A percentile compares a stretch with the other conserved stretches of the same genome.
phyloP scores from a whole-genome alignment of 2,797 vertebrate species.

The Pseudomugil tenellus region DNA sequence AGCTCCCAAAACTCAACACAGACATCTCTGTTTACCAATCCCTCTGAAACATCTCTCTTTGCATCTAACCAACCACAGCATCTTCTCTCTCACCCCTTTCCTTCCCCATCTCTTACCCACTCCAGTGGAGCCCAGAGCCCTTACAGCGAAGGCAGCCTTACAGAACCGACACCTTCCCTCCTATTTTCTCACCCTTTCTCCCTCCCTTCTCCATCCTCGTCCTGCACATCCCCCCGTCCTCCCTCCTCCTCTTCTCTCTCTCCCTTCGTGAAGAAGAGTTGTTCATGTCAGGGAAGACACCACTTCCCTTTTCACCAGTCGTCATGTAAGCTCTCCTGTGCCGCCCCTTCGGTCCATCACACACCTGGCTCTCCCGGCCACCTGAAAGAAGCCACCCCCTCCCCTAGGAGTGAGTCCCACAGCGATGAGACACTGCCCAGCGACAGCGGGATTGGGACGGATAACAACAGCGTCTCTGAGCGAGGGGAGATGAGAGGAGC shows the following conservation, averaged over 20 bases:
- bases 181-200: slow-evolving; percentile 78
- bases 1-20: slow-evolving; percentile 55
- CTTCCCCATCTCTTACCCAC: slow-evolving; percentile 88
- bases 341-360: slow-evolving; percentile 58
- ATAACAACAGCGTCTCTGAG: slow-evolving; percentile 93
- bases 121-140: slow-evolving; percentile 93
- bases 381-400: slow-evolving; percentile 92
- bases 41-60: slow-evolving; percentile 74
- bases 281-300: slow-evolving; percentile 88
- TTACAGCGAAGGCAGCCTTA: slow-evolving; percentile 89
- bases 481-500: slow-evolving; percentile 85
- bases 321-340: slow-evolving; percentile 80
- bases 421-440: slow-evolving; percentile 93
- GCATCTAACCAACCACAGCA: slow-evolving; percentile 80
- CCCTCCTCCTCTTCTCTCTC: slow-evolving; percentile 82
- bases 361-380: slow-evolving; percentile 90
- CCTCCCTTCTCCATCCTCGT: slow-evolving; percentile 79
- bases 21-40: slow-evolving; percentile 64
- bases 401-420: slow-evolving; percentile 92
- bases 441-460: slow-evolving; percentile 93
- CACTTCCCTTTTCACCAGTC: slow-evolving; percentile 83
- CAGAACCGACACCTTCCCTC: slow-evolving; percentile 85
- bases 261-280: slow-evolving; percentile 89
- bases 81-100: slow-evolving; percentile 82
- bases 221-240: slow-evolving; percentile 77